Conservation (phyloP, 2,888 invertebrate species). For the Acrocera orbiculus region DNA sequence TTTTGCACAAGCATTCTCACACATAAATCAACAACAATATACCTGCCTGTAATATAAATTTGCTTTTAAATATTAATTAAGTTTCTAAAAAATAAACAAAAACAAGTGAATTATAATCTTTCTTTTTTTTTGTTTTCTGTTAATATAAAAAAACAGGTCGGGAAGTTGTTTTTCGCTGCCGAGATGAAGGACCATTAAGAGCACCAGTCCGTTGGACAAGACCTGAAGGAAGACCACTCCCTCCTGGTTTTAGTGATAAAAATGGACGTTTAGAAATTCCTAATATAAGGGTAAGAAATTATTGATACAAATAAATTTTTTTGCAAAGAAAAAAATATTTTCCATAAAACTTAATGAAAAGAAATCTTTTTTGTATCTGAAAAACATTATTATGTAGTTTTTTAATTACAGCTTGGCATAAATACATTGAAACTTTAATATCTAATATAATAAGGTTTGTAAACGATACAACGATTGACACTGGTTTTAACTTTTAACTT, state of each 20-base stretch:
- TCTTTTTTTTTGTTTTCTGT: not conserved
- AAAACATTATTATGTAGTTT: not conserved
- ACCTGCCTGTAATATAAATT: conserved; percentile 5
- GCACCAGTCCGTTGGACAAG: conserved; percentile 60
- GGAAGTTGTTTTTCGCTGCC: conserved; percentile 84
- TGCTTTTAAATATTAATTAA: too few species aligned
- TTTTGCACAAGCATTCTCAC: too few species aligned
- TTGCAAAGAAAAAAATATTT: not conserved
- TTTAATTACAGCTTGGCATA: not conserved
- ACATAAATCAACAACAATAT: too few species aligned
- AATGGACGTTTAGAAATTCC: conserved; percentile 76
- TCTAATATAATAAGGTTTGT: too few species aligned
- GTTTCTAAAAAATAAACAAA: too few species aligned
- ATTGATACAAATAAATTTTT: not conserved
- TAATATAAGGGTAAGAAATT: conserved; percentile 43
- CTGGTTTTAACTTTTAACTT: too few species aligned
- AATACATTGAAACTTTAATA: too few species aligned
- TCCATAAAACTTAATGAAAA: too few species aligned
- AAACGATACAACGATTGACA: too few species aligned
- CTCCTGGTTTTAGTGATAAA: conserved; percentile 52
- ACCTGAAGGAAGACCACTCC: conserved; percentile 52
- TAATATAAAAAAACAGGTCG: conserved; percentile 48
- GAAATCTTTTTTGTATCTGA: too few species aligned
- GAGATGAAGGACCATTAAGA: conserved; percentile 68
- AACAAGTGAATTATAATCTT: not conserved